These are phyloP conservation scores for Oostethus manadensis DNA, from an alignment of 2,113 vertebrate species.

Conservation along the genomic window DNA sequence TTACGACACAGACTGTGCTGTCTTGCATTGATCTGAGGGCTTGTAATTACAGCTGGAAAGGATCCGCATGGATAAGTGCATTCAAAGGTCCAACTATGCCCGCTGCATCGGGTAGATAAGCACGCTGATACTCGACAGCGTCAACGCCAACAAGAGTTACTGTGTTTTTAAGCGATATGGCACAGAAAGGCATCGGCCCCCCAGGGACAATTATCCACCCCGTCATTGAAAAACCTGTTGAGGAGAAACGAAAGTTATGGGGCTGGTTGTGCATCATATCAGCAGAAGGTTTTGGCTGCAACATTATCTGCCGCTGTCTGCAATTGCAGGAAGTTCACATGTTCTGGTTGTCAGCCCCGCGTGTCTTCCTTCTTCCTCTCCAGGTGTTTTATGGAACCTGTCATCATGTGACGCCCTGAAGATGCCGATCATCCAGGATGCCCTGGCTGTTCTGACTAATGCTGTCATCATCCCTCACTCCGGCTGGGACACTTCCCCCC, in stretches of 20 bases:
- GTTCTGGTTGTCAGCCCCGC: too few relatives aligned
- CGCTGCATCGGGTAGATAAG: conserved; percentile 22
- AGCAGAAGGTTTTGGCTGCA: too few relatives aligned
- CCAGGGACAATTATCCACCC: background rate
- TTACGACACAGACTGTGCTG: conserved; percentile 20
- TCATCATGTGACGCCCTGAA: conserved; percentile 97
- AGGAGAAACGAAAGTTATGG: too few relatives aligned
- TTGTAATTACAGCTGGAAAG: conserved; percentile 42
- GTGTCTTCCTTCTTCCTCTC: conserved; percentile 3
- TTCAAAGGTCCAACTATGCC: conserved; percentile 41
- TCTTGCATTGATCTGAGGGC: conserved; percentile 1
- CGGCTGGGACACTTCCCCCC: conserved; percentile 91
- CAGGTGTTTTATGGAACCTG: conserved; percentile 96
- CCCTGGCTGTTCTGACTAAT: conserved; percentile 93
- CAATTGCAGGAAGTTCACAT: too few relatives aligned
- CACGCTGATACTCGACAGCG: conserved; percentile 14
- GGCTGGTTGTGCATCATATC: too few relatives aligned
- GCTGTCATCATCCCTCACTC: conserved; percentile 98
- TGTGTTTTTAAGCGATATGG: background rate
- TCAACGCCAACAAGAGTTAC: conserved; percentile 39
- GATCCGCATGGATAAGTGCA: conserved; percentile 27
- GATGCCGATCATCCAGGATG: conserved; percentile 99
- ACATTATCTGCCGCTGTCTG: too few relatives aligned
- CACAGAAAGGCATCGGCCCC: background rate
- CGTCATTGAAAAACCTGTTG: too few relatives aligned